Evolutionary conservation across 2,113 vertebrate species (phyloP).

Genomic region (Podarcis cretensis): DNA sequence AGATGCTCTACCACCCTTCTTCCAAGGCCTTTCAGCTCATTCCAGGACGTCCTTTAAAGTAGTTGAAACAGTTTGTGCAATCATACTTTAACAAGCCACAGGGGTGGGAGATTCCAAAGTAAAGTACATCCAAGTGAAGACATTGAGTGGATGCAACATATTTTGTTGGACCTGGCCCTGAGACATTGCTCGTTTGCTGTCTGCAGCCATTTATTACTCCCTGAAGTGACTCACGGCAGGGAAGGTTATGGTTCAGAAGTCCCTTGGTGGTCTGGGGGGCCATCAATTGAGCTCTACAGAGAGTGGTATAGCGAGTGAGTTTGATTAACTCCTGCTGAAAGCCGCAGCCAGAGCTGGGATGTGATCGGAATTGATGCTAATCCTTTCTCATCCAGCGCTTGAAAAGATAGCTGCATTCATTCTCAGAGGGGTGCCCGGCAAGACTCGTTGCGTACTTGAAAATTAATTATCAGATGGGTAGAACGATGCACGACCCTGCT

Average conservation of each 20-base stretch:
- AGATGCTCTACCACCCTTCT: no score
- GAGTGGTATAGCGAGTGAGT: not conserved
- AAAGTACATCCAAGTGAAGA: not conserved
- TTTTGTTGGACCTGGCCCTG: not conserved
- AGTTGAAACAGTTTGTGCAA: not conserved
- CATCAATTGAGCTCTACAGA: not conserved
- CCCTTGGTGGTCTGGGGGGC: not conserved
- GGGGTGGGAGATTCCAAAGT: not conserved
- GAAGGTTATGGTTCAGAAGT: not conserved
- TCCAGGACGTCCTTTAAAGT: not conserved
- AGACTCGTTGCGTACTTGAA: constrained; percentile 45
- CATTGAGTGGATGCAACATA: not conserved
- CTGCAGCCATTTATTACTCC: not conserved
- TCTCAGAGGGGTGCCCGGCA: not conserved
- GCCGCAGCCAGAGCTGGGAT: accelerated
- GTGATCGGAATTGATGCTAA: constrained; percentile 55
- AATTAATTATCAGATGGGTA: constrained; percentile 69
- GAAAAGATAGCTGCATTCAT: constrained; percentile 16
- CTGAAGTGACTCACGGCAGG: not conserved
- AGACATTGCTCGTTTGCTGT: not conserved
- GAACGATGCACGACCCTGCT: constrained; percentile 36
- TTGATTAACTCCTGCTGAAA: constrained; percentile 36
- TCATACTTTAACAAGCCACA: not conserved
- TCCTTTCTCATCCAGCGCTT: not conserved
- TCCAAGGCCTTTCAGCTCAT: not conserved